phyloP scores from a whole-genome alignment of 1,140 invertebrate genomes.

The Pemphigus obesinymphae region DNA sequence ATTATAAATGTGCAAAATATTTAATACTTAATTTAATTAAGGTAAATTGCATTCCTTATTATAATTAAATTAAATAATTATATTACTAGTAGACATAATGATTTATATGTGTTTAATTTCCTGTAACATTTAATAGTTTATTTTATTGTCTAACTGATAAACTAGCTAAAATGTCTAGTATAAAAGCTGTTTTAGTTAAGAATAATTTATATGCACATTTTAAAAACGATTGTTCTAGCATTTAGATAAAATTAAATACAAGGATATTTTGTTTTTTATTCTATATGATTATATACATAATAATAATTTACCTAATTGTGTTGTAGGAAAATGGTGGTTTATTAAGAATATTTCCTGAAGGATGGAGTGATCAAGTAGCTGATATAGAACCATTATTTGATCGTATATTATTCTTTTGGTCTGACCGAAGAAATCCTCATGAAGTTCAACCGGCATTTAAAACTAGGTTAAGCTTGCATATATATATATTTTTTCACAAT shows the following conservation, averaged over 20 bases:
- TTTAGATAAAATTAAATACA: background rate
- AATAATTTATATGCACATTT: background rate
- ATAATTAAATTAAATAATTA: background rate
- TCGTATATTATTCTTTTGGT: constrained; percentile 94
- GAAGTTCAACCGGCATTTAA: constrained; percentile 88
- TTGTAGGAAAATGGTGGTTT: constrained; percentile 64
- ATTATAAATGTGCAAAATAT: background rate
- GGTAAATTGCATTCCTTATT: background rate
- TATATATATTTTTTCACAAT: background rate
- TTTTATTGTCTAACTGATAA: background rate
- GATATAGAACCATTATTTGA: constrained; percentile 92
- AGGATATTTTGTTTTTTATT: too few relatives aligned
- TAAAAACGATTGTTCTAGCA: background rate
- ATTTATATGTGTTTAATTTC: background rate
- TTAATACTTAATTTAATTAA: background rate
- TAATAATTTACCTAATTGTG: too few relatives aligned
- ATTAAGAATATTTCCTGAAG: constrained; percentile 85
- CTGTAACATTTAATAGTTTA: background rate
- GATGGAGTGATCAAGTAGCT: constrained; percentile 72
- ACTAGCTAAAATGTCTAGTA: background rate
- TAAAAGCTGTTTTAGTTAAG: background rate
- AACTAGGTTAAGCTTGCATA: constrained; percentile 53
- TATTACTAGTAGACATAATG: background rate
- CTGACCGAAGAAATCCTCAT: constrained; percentile 91
- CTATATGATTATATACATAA: too few relatives aligned